Base-by-base conservation (phyloP, 1,140 invertebrate species). In the Zaprionus kolodkinae region DNA sequence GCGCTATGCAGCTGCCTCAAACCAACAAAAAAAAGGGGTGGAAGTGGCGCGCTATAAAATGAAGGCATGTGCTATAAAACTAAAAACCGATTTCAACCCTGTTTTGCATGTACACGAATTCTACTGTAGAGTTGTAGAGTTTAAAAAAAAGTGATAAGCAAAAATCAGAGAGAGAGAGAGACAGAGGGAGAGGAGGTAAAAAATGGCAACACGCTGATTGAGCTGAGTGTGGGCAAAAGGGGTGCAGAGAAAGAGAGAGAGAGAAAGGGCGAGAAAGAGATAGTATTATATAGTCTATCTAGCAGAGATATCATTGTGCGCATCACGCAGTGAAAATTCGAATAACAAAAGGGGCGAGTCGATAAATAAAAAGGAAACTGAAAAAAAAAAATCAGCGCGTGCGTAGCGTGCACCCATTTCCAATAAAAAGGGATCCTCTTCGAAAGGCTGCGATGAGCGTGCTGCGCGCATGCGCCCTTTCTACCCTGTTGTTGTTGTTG, bases 11-110 rank as follows among this genome's bases (percentile, higher is more conserved):
- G 85, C 85, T 88, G 85, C 70, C 35, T 40, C 5, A 3, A 21
- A 21, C 1, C 4, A 17, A 54, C 1, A 10, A 30, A 9, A 10
- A 62, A 88, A 88, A 89, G 86, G 85, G 85, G 85, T 89, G 85
- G 81, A 83, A 83, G 33, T 63, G 17, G 6, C 27, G 36, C 36
- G 66, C 12, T 57, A 40, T 25, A 54, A 74, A 79, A 79, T 73
- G 79, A 73, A 60, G 79, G 80, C 79, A 77, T 72, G 69, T 48
- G 45, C 54, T 55, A 74, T 40, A 35, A 52, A 74, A 45, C 17
- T 17, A 2, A 69, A 77, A 75, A 66, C 48, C 15, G 59, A 62
- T 88, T 89, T 85, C 85, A 89, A 88, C 85, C 85, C 85, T 84
- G 52, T 74, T 88, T 88, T 89, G 86, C 85, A 88, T 88, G 64